Evolutionary conservation across 2,888 invertebrate genomes (phyloP), one percentile per base, ranked within the genome.

Genomic region (Pedicia rivosa): DNA sequence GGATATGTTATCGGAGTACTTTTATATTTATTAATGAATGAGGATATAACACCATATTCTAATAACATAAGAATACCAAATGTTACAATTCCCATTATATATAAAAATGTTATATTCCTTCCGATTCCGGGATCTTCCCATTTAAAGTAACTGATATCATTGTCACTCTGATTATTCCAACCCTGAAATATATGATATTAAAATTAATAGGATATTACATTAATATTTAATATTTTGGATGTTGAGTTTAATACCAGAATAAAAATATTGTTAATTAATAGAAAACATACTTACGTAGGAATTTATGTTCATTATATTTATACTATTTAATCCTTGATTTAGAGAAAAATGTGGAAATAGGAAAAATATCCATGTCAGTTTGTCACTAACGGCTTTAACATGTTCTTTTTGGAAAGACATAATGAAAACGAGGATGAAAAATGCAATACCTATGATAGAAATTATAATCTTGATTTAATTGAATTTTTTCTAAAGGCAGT

Each of bases 381-480:
- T 50, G 2, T 67, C 50, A 0, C 78, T 74, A 1, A 72, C 65
- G 5, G 72, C 48, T 40, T 65, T 54, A 2, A 79, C 65, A 22
- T 71, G 62, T 5, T 82, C 56, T 13, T 61, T 54, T 0, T 77
- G 74, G 24, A 70, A 62, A 5, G 62, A 61, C 46, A 87, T 60
- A 1, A 84, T 70, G 39, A 73, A 67, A 1, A 83, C 73, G 7
- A 80, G 70, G 46, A 83, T 64, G 37, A 79, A 67, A 2, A 76
- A 71, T 35, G 78, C 77, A 53, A 75, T 67, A 41, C 86, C 83
- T 82, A n/a, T n/a, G n/a, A n/a, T n/a, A n/a, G n/a, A n/a, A n/a
- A n/a, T n/a, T n/a, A n/a, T n/a, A n/a, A n/a, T n/a, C n/a, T n/a
- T n/a, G n/a, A n/a, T n/a, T n/a, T n/a, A n/a, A n/a, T n/a, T n/a